phyloP scores from a whole-genome alignment of 1,140 invertebrate genomes.

The Euglossa dilemma region DNA sequence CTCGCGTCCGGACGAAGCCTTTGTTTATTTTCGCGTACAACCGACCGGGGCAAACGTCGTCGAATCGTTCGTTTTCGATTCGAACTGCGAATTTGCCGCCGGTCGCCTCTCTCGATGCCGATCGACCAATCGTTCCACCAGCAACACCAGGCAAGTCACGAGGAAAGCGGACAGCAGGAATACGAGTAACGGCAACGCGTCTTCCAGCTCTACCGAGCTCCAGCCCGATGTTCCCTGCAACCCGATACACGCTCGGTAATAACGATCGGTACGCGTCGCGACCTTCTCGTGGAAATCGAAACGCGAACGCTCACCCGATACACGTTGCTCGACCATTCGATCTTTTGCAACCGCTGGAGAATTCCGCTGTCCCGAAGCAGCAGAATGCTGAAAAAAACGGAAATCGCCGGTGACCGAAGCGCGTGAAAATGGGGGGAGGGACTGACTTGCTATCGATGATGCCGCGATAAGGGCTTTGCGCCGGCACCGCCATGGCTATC shows the following conservation, averaged over 20 bases:
- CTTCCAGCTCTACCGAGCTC: slow-evolving; percentile 71
- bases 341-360: slow-evolving; percentile 75
- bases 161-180: slow-evolving; percentile 62
- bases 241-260: neutral
- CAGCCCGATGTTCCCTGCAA: slow-evolving; percentile 61
- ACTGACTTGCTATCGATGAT: slow-evolving; percentile 78
- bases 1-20: neutral
- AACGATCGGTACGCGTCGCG: no score
- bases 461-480: slow-evolving; percentile 74
- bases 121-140: slow-evolving; percentile 55
- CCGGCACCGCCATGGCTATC: slow-evolving; percentile 74
- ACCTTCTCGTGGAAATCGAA: neutral
- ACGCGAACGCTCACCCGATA: slow-evolving; percentile 39
- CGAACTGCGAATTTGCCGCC: no score
- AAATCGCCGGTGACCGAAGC: neutral
- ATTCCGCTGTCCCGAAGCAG: slow-evolving; percentile 77
- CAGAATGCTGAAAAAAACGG: slow-evolving; percentile 70
- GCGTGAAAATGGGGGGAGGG: no score
- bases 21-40: neutral
- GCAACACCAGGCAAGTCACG: slow-evolving; percentile 49
- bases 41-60: neutral
- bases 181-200: slow-evolving; percentile 72
- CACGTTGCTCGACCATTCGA: slow-evolving; percentile 69
- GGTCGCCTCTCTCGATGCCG: neutral
- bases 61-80: neutral